Conservation (phyloP, 2,888 invertebrate genomes). For the Yponomeuta malinellus region DNA sequence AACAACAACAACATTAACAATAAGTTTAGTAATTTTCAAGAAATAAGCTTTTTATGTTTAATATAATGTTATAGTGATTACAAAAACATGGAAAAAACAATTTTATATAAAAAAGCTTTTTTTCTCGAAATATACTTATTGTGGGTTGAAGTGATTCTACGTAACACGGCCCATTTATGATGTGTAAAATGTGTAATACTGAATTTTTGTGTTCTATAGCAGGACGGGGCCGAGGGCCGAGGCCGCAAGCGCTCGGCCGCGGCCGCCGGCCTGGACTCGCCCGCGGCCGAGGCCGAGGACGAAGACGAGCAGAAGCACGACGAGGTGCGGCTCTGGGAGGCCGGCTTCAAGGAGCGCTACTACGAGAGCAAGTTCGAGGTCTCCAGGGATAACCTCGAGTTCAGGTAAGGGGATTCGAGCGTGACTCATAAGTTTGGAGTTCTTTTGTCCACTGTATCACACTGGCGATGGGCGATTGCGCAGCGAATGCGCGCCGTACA, state of each 20-base stretch:
- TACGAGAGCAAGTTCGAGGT: constrained; percentile 97
- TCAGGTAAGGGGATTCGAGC: constrained; percentile 73
- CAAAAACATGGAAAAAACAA: too few species aligned
- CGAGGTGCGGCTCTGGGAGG: constrained; percentile 95
- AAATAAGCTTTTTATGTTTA: too few species aligned
- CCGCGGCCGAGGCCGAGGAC: constrained; percentile 51
- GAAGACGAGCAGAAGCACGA: constrained; percentile 89
- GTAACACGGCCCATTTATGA: background rate
- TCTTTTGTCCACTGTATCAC: too few species aligned
- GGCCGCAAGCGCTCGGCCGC: constrained; percentile 75
- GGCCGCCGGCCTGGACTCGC: constrained; percentile 64
- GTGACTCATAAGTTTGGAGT: too few species aligned
- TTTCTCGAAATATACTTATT: too few species aligned
- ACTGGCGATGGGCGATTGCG: too few species aligned
- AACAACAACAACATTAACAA: too few species aligned
- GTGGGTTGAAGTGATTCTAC: too few species aligned
- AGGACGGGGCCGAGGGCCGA: constrained; percentile 23
- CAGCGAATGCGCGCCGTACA: too few species aligned
- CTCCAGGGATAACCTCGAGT: constrained; percentile 82
- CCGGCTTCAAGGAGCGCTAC: constrained; percentile 98
- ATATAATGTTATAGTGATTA: too few species aligned
- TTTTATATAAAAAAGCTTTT: too few species aligned
- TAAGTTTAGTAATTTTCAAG: too few species aligned
- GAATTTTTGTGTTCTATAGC: background rate
- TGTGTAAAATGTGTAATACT: background rate